phyloP scores from a whole-genome alignment of 2,888 invertebrate species.

The Ormyrus nitidulus region DNA sequence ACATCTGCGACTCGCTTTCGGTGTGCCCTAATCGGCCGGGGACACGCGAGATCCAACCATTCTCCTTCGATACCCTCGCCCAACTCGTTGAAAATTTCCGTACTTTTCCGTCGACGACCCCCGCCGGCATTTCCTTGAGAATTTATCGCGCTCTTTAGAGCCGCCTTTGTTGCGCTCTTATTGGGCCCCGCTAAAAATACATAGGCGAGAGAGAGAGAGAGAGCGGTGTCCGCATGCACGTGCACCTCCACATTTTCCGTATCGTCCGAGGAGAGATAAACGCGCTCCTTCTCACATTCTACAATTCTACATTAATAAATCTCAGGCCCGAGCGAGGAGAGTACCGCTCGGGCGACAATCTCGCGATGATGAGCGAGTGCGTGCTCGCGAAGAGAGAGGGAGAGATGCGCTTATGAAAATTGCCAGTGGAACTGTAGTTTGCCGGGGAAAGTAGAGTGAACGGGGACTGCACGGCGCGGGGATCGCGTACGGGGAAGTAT shows the following conservation, averaged over 20 bases:
- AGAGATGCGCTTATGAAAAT: background rate
- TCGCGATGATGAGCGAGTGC: background rate
- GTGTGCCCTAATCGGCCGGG: background rate
- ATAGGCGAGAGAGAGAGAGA: no score
- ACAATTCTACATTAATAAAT: conserved; percentile 39
- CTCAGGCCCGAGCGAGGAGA: conserved; percentile 7
- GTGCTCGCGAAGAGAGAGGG: background rate
- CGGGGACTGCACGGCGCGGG: no score
- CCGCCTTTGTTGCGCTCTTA: conserved; percentile 13
- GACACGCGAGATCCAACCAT: conserved; percentile 13
- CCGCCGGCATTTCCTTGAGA: background rate
- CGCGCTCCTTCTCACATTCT: conserved; percentile 26
- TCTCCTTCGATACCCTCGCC: background rate
- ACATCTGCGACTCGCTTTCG: background rate
- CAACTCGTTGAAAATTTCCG: background rate
- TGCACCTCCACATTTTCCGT: conserved; percentile 24
- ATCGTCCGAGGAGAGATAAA: background rate
- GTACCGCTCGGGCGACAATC: conserved; percentile 14
- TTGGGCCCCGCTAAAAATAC: conserved; percentile 34
- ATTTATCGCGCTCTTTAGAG: conserved; percentile 5
- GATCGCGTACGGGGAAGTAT: no score
- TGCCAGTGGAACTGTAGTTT: background rate
- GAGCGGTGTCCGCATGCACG: background rate
- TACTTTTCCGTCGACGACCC: conserved; percentile 19
- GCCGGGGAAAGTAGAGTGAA: no score